These are phyloP conservation scores for Cnemophilus loriae DNA, from an alignment of 2,113 vertebrate species.

Conservation along the genomic window DNA sequence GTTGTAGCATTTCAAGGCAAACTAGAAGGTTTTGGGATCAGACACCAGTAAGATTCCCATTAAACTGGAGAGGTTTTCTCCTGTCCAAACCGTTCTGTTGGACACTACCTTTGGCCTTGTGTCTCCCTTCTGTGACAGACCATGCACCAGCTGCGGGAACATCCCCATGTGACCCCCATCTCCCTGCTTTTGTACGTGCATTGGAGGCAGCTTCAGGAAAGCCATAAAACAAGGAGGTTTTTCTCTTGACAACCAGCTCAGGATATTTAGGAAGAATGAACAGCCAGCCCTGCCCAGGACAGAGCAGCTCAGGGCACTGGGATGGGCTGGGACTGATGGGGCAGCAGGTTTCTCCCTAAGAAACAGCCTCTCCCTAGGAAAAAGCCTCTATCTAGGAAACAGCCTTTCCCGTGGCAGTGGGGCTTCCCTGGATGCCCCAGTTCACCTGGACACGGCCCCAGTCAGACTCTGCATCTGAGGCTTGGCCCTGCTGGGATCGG, in stretches of 20 bases:
- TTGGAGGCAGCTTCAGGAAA: background rate
- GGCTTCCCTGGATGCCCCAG: background rate
- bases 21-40: background rate
- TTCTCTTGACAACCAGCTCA: background rate
- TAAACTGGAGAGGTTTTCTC: background rate
- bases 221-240: background rate
- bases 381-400: background rate
- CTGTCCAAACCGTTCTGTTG: background rate
- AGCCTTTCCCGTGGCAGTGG: accelerated
- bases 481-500: accelerated
- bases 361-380: background rate
- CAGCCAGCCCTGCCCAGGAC: background rate
- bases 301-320: background rate
- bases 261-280: background rate
- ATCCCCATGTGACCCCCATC: accelerated
- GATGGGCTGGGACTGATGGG: background rate
- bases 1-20: background rate
- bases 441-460: accelerated
- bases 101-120: background rate
- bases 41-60: background rate
- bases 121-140: background rate
- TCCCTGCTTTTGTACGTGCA: accelerated
- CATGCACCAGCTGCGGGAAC: accelerated
- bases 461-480: background rate
- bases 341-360: background rate